Evolutionary conservation across 2,888 invertebrate genomes (phyloP), one percentile per base, ranked within the genome.

Genomic region (Sinelater perroti): DNA sequence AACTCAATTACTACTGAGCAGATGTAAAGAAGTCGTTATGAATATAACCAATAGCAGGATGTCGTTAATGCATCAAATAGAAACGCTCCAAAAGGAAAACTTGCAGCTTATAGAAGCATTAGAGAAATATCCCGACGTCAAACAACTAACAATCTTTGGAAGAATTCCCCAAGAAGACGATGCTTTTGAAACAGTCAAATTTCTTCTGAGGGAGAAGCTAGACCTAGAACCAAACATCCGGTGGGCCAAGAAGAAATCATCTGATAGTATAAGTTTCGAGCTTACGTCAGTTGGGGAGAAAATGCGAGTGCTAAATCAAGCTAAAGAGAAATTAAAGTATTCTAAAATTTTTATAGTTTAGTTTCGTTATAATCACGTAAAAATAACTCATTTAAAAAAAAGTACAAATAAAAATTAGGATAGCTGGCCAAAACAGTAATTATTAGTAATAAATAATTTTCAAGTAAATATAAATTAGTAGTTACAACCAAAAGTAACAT

Each of bases 201-300:
- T 67, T 36, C 60, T 73, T 14, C 38, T 74, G 10, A 54, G 52
- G 26, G 69, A 70, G 56, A 74, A 72, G 56, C 59, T 74, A 33
- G 60, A 62, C 11, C 21, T 71, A 18, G 45, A 54, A n/a, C 62
- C 71, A 20, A 56, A 47, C 21, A 61, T 70, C 3, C 55, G 62
- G 1, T 63, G 64, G 13, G 73, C 70, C 3, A 44, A 31, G 2
- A 63, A 66, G 46, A 67, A 68, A 46, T 10, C 14, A 1, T 61
- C 68, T 47, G 57, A 60, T 2, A 68, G 59, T 50, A 68, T 74
- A 45, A 69, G 63, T 5, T 73, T 74, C 55, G 65, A 69, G 59
- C 57, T 72, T 21, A 66, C 53, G 17, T 68, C 50, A 20, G 42
- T 72, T 1, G 62, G 63, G 13, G 68, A 73, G 28, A 69, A 72